Conservation (phyloP, 2,888 invertebrate species). For the Oxytorus armatus region DNA sequence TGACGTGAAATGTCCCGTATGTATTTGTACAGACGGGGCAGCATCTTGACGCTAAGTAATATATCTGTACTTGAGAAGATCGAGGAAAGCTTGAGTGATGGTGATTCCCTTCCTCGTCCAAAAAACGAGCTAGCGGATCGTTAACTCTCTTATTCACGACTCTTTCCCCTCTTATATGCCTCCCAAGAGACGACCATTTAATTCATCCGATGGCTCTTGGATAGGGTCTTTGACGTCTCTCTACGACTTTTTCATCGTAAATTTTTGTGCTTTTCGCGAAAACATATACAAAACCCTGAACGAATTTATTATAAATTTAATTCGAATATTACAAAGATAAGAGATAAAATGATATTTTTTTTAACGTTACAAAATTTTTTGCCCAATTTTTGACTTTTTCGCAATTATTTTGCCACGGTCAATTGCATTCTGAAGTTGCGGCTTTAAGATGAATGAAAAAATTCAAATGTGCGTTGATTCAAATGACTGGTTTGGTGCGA, state of each 20-base stretch:
- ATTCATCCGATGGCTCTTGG: slow-evolving; percentile 37
- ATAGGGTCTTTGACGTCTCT: slow-evolving; percentile 26
- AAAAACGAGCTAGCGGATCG: slow-evolving; percentile 50
- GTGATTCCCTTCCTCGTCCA: slow-evolving; percentile 38
- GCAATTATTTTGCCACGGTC: no score
- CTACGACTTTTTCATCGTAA: background rate
- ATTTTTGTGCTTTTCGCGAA: background rate
- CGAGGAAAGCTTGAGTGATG: slow-evolving; percentile 44
- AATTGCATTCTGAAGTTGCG: no score
- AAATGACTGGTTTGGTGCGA: background rate
- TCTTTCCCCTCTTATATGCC: slow-evolving; percentile 21
- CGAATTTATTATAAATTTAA: background rate
- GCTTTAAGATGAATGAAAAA: background rate
- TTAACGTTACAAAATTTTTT: no score
- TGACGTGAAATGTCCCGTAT: no score
- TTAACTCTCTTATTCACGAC: slow-evolving; percentile 62
- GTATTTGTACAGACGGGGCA: no score
- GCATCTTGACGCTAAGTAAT: no score
- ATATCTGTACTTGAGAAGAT: slow-evolving; percentile 11
- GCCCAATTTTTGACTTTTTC: no score
- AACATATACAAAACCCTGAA: background rate
- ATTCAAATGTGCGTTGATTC: background rate
- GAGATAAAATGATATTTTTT: no score
- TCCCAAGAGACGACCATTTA: slow-evolving; percentile 33
- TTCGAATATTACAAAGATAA: no score